These are phyloP conservation scores for Cirrhinus mrigala DNA, from an alignment of 2,797 vertebrate genomes.

Conservation along the genomic window DNA sequence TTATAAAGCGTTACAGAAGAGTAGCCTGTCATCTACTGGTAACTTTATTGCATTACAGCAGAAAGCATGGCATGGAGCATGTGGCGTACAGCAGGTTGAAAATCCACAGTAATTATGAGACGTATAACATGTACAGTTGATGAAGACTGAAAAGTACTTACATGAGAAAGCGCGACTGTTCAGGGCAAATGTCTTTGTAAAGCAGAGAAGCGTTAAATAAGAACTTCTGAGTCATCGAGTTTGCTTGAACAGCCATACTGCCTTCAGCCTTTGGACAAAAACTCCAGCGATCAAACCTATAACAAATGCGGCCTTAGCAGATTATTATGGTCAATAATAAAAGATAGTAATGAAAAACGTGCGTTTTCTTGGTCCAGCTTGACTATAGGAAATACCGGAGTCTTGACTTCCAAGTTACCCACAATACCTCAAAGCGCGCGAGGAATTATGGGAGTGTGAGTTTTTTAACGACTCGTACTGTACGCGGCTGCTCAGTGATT, in stretches of 20 bases:
- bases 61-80: not conserved
- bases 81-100: not conserved
- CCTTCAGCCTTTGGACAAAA: not conserved
- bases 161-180: constrained; percentile 76
- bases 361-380: not conserved
- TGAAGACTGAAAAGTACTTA: constrained; percentile 66
- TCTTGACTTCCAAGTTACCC: not conserved
- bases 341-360: fast-evolving
- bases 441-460: constrained; percentile 69
- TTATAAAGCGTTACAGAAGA: constrained; percentile 2
- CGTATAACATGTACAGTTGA: not conserved
- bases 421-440: constrained; percentile 53
- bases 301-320: not conserved
- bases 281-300: not conserved
- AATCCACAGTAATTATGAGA: not conserved
- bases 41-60: constrained; percentile 61
- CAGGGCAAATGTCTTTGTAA: constrained; percentile 76
- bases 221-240: constrained; percentile 50
- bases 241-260: not conserved
- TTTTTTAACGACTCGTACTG: not conserved
- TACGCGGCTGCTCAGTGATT: not conserved
- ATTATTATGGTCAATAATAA: not conserved
- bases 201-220: constrained; percentile 71
- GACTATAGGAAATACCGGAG: not conserved
- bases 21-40: constrained; percentile 68